Percentiles rank a stretch among this genome's conserved stretches.
These are phyloP conservation scores for Eupithecia centaureata DNA, from an alignment of 2,888 invertebrate species.

Conservation along the genomic window DNA sequence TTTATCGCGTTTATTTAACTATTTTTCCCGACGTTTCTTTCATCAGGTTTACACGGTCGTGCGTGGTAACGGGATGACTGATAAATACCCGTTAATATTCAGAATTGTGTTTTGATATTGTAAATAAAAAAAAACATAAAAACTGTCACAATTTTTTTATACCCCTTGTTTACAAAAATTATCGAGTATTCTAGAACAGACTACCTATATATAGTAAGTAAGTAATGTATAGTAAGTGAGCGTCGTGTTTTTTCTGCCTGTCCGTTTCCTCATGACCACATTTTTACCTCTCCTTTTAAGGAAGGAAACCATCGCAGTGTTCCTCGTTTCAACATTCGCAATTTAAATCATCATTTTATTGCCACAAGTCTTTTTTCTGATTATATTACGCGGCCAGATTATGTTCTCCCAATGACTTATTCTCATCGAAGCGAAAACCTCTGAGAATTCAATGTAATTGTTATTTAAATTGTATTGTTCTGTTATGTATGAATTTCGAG, in stretches of 20 bases:
- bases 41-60: too few relatives aligned
- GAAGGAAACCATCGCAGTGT: conserved; percentile 52
- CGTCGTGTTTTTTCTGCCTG: conserved; percentile 43
- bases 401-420: conserved; percentile 50
- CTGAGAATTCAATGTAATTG: conserved; percentile 42
- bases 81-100: too few relatives aligned
- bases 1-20: too few relatives aligned
- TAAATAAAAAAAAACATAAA: too few relatives aligned
- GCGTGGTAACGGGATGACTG: too few relatives aligned
- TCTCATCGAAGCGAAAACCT: conserved; percentile 44
- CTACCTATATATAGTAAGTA: too few relatives aligned
- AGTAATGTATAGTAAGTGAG: too few relatives aligned
- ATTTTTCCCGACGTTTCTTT: too few relatives aligned
- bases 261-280: conserved; percentile 54
- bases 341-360: conserved; percentile 48
- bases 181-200: too few relatives aligned
- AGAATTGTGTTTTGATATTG: too few relatives aligned
- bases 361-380: conserved; percentile 30
- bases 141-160: too few relatives aligned
- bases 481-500: conserved; percentile 34
- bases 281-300: conserved; percentile 53
- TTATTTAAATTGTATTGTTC: conserved; percentile 45
- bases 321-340: conserved; percentile 53
- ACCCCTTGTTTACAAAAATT: too few relatives aligned
- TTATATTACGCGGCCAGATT: conserved; percentile 43